Percentiles rank a stretch among this genome's conserved stretches.
These are phyloP conservation scores for Bombus waltoni DNA, from an alignment of 1,140 invertebrate species.

Conservation along the genomic window DNA sequence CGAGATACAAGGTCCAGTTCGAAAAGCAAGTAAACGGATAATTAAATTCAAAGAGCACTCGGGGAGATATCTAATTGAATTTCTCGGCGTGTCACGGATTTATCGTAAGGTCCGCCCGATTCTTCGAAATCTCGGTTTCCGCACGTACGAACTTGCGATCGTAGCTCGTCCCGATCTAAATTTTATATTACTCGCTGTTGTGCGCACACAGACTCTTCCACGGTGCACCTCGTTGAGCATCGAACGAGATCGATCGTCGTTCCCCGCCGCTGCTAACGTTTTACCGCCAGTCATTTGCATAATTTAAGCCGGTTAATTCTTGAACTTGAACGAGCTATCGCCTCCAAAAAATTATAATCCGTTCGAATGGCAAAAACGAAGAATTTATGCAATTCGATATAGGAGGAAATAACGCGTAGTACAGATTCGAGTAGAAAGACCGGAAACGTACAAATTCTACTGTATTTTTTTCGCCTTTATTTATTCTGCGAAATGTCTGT, in stretches of 20 bases:
- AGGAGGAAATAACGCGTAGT: background rate
- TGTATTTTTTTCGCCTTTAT: too few relatives aligned
- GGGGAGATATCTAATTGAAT: background rate
- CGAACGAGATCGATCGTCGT: slow-evolving; percentile 60
- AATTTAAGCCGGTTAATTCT: slow-evolving; percentile 63
- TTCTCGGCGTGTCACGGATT: background rate
- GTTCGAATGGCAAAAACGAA: background rate
- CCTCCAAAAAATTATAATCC: background rate
- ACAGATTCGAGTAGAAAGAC: too few relatives aligned
- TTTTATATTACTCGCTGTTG: slow-evolving; percentile 27
- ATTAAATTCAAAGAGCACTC: background rate
- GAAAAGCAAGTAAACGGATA: slow-evolving; percentile 6
- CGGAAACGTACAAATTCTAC: too few relatives aligned
- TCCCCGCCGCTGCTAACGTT: slow-evolving; percentile 71
- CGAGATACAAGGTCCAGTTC: too few relatives aligned
- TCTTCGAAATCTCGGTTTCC: slow-evolving; percentile 8
- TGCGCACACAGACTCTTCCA: background rate
- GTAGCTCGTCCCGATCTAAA: slow-evolving; percentile 1
- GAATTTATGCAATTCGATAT: background rate
- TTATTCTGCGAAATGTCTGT: background rate
- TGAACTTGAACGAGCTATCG: slow-evolving; percentile 1
- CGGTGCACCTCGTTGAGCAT: slow-evolving; percentile 54
- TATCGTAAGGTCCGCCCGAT: background rate
- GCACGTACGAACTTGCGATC: slow-evolving; percentile 15
- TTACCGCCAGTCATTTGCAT: slow-evolving; percentile 72